Conservation (phyloP, 1,140 invertebrate genomes). For the Galleria mellonella region DNA sequence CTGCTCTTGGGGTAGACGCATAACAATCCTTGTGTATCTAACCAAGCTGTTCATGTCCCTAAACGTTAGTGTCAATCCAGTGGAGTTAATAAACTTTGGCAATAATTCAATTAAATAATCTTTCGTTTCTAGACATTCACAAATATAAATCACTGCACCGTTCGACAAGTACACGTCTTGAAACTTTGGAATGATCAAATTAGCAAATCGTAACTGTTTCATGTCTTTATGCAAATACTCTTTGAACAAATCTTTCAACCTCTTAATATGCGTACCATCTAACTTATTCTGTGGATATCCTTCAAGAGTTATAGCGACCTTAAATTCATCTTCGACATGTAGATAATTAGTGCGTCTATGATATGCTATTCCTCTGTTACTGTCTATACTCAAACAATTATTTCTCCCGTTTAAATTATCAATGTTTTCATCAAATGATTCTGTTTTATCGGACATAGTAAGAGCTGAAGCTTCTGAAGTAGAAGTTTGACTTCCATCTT, state of each 20-base stretch:
- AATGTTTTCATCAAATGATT: slow-evolving; percentile 40
- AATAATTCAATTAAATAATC: slow-evolving; percentile 52
- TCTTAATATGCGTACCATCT: slow-evolving; percentile 49
- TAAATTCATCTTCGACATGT: slow-evolving; percentile 53
- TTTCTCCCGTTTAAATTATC: slow-evolving; percentile 40
- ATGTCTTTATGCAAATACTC: slow-evolving; percentile 56
- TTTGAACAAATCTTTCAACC: slow-evolving; percentile 51
- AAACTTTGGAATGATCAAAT: slow-evolving; percentile 54
- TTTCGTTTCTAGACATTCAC: slow-evolving; percentile 61
- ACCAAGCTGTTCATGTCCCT: slow-evolving; percentile 45
- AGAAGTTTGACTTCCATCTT: slow-evolving; percentile 14
- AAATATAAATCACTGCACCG: slow-evolving; percentile 60
- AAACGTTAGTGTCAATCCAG: slow-evolving; percentile 48
- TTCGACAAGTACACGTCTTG: slow-evolving; percentile 58
- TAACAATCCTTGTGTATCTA: slow-evolving; percentile 52
- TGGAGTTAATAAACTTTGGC: slow-evolving; percentile 49
- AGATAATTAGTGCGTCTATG: slow-evolving; percentile 61
- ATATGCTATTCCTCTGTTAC: slow-evolving; percentile 53
- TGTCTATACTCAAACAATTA: slow-evolving; percentile 49
- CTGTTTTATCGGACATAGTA: slow-evolving; percentile 35
- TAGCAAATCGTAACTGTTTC: slow-evolving; percentile 43
- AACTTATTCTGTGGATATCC: slow-evolving; percentile 57
- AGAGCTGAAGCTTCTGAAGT: slow-evolving; percentile 22
- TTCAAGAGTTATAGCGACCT: slow-evolving; percentile 50
- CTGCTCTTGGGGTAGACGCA: slow-evolving; percentile 43